A percentile compares a stretch with the other conserved stretches of the same genome.
phyloP scores from a whole-genome alignment of 2,888 invertebrate species.

The Bellardia bayeri region DNA sequence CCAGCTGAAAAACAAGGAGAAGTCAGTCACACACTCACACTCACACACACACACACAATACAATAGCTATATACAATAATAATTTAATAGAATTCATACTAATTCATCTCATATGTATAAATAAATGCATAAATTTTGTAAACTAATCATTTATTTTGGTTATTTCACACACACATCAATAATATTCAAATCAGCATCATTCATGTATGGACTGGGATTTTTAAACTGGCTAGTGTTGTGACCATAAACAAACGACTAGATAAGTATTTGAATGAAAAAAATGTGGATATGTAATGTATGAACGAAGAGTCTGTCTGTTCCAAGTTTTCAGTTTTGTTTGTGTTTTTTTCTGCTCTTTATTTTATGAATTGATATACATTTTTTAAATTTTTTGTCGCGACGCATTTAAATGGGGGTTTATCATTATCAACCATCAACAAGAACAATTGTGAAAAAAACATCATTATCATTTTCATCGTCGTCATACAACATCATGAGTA shows the following conservation, averaged over 20 bases:
- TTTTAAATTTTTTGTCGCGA: slow-evolving; percentile 61
- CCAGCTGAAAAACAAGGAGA: neutral
- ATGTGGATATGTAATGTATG: slow-evolving; percentile 17
- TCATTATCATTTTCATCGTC: slow-evolving; percentile 20
- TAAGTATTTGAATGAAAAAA: slow-evolving; percentile 5
- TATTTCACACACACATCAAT: slow-evolving; percentile 16
- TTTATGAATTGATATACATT: slow-evolving; percentile 54
- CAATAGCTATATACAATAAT: neutral
- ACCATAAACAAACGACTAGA: slow-evolving; percentile 21
- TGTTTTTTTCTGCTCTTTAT: neutral
- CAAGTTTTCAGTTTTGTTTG: neutral
- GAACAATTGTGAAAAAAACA: too few species aligned
- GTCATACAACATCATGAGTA: neutral
- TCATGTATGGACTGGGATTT: slow-evolving; percentile 10
- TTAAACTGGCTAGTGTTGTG: slow-evolving; percentile 10
- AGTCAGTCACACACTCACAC: neutral
- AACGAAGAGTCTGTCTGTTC: slow-evolving; percentile 23
- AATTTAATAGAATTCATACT: slow-evolving; percentile 41
- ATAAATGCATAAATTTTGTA: neutral
- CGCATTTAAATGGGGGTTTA: slow-evolving; percentile 72
- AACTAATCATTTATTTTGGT: too few species aligned
- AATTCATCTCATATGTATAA: slow-evolving; percentile 1
- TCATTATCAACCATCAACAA: slow-evolving; percentile 40
- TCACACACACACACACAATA: neutral
- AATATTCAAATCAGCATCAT: slow-evolving; percentile 54